These are phyloP conservation scores for Halcyon badia DNA, from an alignment of 2,797 vertebrate genomes.

Conservation along the genomic window DNA sequence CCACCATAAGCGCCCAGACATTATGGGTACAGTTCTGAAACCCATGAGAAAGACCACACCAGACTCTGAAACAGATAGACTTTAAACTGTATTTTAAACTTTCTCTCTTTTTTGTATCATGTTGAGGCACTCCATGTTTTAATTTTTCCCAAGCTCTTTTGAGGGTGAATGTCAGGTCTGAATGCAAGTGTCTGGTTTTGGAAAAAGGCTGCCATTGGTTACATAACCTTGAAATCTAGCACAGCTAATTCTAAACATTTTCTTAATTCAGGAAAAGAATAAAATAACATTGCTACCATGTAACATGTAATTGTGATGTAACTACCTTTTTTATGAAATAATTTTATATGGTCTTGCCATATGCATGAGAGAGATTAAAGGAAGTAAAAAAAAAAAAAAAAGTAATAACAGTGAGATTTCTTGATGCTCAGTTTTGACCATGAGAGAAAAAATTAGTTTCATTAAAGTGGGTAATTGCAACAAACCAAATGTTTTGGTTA, in stretches of 20 bases:
- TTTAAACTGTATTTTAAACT: background rate
- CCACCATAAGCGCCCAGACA: background rate
- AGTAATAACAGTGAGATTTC: background rate
- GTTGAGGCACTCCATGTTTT: fast-evolving
- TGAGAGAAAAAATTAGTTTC: background rate
- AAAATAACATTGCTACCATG: background rate
- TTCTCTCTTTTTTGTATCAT: background rate
- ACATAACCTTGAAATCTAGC: background rate
- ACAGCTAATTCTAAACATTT: background rate
- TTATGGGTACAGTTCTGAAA: background rate
- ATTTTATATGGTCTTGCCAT: background rate
- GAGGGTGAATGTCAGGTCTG: background rate
- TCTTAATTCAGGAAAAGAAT: background rate
- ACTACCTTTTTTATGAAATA: background rate
- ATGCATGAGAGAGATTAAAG: background rate
- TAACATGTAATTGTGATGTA: background rate
- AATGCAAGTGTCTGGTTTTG: background rate
- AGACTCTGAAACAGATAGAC: background rate
- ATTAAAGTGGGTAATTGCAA: background rate
- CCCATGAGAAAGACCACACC: background rate
- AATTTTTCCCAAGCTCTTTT: background rate
- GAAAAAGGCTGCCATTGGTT: background rate
- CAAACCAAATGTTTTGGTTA: background rate
- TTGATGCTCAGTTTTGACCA: background rate
- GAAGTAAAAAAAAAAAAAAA: background rate